phyloP scores from a whole-genome alignment of 2,113 vertebrate species.

The Turnix velox region DNA sequence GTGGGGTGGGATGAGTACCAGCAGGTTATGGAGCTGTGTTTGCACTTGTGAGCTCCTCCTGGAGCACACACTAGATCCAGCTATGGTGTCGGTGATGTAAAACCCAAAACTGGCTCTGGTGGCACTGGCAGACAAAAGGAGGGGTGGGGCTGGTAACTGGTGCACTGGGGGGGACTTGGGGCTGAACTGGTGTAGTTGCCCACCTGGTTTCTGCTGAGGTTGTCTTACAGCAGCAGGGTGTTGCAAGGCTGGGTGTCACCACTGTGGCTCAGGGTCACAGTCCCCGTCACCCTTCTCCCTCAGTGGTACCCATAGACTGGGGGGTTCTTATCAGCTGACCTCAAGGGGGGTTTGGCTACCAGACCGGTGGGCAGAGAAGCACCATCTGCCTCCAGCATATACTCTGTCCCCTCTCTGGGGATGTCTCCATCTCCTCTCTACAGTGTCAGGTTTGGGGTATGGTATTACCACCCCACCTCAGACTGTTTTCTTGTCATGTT shows the following conservation, averaged over 20 bases:
- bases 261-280: neutral
- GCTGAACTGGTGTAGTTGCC: neutral
- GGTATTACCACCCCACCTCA: neutral
- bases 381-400: neutral
- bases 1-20: neutral
- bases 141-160: neutral
- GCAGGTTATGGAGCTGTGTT: neutral
- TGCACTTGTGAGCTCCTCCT: neutral
- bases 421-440: neutral
- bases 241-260: neutral
- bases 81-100: neutral
- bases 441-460: neutral
- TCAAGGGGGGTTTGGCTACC: neutral
- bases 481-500: neutral
- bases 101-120: neutral
- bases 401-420: neutral
- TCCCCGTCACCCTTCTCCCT: neutral
- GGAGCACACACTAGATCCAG: neutral
- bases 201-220: neutral
- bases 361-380: neutral
- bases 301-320: neutral
- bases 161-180: fast-evolving
- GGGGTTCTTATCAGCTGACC: neutral
- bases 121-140: neutral
- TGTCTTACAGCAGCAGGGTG: neutral